These are phyloP conservation scores for Stenoptilia bipunctidactyla DNA, from an alignment of 2,888 invertebrate genomes.

Conservation along the genomic window DNA sequence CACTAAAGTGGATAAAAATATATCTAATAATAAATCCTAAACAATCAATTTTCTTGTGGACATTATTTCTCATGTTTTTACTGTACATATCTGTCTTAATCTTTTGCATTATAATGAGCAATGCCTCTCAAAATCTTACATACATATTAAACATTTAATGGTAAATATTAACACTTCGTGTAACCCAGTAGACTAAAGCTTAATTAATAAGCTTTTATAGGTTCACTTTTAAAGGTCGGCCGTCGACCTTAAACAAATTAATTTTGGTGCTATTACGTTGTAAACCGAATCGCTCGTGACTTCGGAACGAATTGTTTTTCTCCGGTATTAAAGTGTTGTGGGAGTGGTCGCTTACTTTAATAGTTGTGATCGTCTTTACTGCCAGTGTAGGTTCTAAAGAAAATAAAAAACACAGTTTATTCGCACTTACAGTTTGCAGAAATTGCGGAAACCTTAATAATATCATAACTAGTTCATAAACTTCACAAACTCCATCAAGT, in stretches of 20 bases:
- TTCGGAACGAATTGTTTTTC: conserved; percentile 58
- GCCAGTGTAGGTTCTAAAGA: too few species aligned
- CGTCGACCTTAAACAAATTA: conserved; percentile 41
- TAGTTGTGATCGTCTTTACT: background rate
- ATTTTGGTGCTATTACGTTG: conserved; percentile 43
- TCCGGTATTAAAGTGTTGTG: conserved; percentile 44
- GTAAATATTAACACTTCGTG: conserved; percentile 8
- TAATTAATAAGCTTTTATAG: conserved; percentile 21
- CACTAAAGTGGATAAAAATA: background rate
- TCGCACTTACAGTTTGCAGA: too few species aligned
- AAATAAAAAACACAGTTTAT: too few species aligned
- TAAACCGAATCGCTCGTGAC: conserved; percentile 44
- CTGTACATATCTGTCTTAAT: too few species aligned
- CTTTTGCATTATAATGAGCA: too few species aligned
- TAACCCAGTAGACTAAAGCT: conserved; percentile 15
- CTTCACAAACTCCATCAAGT: too few species aligned
- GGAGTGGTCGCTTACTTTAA: background rate
- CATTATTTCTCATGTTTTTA: too few species aligned
- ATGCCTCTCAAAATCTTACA: too few species aligned
- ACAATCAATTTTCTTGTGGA: conserved; percentile 15
- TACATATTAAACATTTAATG: too few species aligned
- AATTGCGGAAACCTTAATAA: too few species aligned
- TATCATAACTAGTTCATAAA: too few species aligned
- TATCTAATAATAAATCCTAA: conserved; percentile 8
- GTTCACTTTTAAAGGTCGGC: conserved; percentile 28